These are phyloP conservation scores for Dryocosmus kuriphilus DNA, from an alignment of 2,888 invertebrate species.

Conservation along the genomic window DNA sequence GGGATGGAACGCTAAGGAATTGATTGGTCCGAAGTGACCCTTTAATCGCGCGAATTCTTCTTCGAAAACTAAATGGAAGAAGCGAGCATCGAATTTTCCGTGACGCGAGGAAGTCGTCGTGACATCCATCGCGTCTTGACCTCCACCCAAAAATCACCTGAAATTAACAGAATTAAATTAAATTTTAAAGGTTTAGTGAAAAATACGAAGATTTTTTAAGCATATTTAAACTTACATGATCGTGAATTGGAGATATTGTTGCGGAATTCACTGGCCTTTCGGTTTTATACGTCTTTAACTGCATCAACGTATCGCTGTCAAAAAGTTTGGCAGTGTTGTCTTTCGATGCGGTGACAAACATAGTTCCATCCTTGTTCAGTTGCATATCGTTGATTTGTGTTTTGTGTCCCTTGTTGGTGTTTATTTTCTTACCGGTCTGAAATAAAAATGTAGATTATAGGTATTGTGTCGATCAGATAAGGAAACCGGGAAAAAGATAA, in stretches of 20 bases:
- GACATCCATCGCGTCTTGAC: slow-evolving; percentile 99
- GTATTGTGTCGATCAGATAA: too few relatives aligned
- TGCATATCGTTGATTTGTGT: slow-evolving; percentile 98
- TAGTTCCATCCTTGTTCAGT: slow-evolving; percentile 92
- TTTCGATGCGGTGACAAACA: slow-evolving; percentile 98
- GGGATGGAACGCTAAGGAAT: slow-evolving; percentile 98
- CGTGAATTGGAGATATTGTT: slow-evolving; percentile 95
- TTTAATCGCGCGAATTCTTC: slow-evolving; percentile 93
- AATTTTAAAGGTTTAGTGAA: slow-evolving; percentile 2
- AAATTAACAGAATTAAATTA: slow-evolving; percentile 41
- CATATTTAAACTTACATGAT: slow-evolving; percentile 85
- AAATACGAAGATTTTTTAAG: background rate
- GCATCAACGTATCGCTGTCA: slow-evolving; percentile 91
- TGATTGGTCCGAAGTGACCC: slow-evolving; percentile 99
- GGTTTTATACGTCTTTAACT: slow-evolving; percentile 97
- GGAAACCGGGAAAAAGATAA: too few relatives aligned
- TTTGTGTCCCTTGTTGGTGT: slow-evolving; percentile 89
- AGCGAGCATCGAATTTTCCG: slow-evolving; percentile 96
- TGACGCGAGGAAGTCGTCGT: slow-evolving; percentile 95
- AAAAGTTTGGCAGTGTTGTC: slow-evolving; percentile 97
- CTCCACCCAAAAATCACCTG: slow-evolving; percentile 96
- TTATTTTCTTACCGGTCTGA: slow-evolving; percentile 89
- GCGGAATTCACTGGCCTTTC: slow-evolving; percentile 99
- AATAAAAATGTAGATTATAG: slow-evolving; percentile 60
- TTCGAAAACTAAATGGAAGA: slow-evolving; percentile 86